These are phyloP conservation scores for Dexiosoma caninum DNA, from an alignment of 2,888 invertebrate genomes.

Conservation along the genomic window DNA sequence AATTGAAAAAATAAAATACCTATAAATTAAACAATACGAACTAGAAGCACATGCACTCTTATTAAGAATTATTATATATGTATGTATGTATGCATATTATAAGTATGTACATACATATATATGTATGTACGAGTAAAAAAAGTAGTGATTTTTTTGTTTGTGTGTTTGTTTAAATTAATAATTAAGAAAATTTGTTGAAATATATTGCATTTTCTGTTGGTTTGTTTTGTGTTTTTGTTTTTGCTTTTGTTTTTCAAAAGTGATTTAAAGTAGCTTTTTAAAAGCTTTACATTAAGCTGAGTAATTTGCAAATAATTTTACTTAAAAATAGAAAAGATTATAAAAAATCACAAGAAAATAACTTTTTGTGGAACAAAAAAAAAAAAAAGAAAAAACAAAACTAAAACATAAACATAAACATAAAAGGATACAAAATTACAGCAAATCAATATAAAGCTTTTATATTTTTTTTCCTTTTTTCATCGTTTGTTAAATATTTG, in stretches of 20 bases:
- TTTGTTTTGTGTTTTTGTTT: slow-evolving; percentile 1
- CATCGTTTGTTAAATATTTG: neutral
- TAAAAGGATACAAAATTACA: slow-evolving; percentile 65
- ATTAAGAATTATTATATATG: slow-evolving; percentile 20
- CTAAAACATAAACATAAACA: too few relatives aligned
- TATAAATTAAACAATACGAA: slow-evolving; percentile 62
- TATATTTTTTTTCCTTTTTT: slow-evolving; percentile 3
- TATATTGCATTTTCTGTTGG: slow-evolving; percentile 53
- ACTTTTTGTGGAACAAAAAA: too few relatives aligned
- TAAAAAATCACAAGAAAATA: slow-evolving; percentile 13
- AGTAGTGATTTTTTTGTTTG: neutral
- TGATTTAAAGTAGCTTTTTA: slow-evolving; percentile 56
- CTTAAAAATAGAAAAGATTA: slow-evolving; percentile 27
- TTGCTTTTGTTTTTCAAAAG: slow-evolving; percentile 17
- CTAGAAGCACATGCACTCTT: slow-evolving; percentile 64
- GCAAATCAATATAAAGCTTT: slow-evolving; percentile 67
- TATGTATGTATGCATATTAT: slow-evolving; percentile 19
- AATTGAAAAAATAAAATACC: slow-evolving; percentile 44
- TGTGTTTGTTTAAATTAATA: slow-evolving; percentile 40
- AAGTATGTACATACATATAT: neutral
- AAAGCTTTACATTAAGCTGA: slow-evolving; percentile 66
- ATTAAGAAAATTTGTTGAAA: slow-evolving; percentile 39
- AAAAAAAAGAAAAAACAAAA: too few relatives aligned
- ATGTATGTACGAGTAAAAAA: slow-evolving; percentile 17
- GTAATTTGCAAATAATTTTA: slow-evolving; percentile 62